Conservation (phyloP, 2,113 vertebrate genomes). For the Marmota monax region DNA sequence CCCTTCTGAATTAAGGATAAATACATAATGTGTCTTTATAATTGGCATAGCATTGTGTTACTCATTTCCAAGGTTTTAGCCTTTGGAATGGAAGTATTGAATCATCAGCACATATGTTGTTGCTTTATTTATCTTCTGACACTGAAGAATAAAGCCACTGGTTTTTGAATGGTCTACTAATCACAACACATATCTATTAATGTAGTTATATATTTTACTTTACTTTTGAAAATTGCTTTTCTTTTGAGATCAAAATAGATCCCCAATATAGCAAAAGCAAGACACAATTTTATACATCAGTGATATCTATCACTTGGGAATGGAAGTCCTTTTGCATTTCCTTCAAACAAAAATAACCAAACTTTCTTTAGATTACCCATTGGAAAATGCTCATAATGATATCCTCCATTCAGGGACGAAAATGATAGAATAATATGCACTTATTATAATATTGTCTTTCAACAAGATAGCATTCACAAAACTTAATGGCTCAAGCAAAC, state of each 20-base stretch:
- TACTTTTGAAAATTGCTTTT: conserved; percentile 69
- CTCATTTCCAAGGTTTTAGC: neutral
- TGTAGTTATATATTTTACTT: conserved; percentile 47
- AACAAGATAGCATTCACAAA: conserved; percentile 35
- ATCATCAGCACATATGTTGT: neutral
- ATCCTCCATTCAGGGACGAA: conserved; percentile 20
- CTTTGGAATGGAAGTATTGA: neutral
- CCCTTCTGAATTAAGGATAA: neutral
- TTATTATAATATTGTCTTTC: conserved; percentile 67
- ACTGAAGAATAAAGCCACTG: conserved; percentile 11
- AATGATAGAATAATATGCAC: conserved; percentile 50
- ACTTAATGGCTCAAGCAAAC: conserved; percentile 64
- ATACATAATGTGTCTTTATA: neutral
- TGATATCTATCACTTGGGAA: conserved; percentile 57
- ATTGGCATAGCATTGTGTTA: neutral
- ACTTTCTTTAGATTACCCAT: conserved; percentile 17
- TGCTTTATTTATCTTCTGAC: neutral
- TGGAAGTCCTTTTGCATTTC: conserved; percentile 57
- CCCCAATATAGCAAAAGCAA: conserved; percentile 54
- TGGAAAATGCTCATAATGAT: conserved; percentile 56
- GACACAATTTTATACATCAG: conserved; percentile 78
- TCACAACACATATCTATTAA: conserved; percentile 45
- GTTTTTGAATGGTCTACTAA: conserved; percentile 49
- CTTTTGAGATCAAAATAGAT: conserved; percentile 67
- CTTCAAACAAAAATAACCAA: conserved; percentile 74